These are phyloP conservation scores for Cataglyphis livida DNA, from an alignment of 2,888 invertebrate species.

Conservation along the genomic window DNA sequence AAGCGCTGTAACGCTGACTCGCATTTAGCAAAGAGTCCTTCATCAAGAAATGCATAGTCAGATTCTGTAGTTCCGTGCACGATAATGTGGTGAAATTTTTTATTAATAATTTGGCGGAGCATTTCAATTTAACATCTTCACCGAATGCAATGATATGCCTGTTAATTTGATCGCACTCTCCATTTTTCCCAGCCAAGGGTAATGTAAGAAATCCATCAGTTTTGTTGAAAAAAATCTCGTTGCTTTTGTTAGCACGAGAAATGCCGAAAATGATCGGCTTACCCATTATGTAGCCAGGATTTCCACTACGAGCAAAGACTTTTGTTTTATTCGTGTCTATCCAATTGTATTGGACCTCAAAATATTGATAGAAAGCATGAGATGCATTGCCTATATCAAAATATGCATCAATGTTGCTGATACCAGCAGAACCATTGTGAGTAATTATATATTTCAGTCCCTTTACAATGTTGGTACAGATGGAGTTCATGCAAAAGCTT, in stretches of 20 bases:
- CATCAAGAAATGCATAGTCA: constrained; percentile 77
- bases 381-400: constrained; percentile 84
- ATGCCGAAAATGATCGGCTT: constrained; percentile 88
- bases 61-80: constrained; percentile 81
- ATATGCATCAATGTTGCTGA: constrained; percentile 83
- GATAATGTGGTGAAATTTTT: constrained; percentile 78
- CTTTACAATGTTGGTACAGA: constrained; percentile 84
- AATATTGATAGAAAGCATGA: constrained; percentile 79
- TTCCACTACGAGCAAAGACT: constrained; percentile 88
- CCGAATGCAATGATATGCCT: constrained; percentile 80
- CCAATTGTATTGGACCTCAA: constrained; percentile 81
- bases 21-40: constrained; percentile 76
- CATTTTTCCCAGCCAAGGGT: constrained; percentile 76
- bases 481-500: constrained; percentile 75
- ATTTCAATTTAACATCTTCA: constrained; percentile 80
- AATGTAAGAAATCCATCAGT: constrained; percentile 80
- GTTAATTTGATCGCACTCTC: constrained; percentile 75
- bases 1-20: constrained; percentile 78
- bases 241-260: constrained; percentile 75
- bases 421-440: constrained; percentile 86
- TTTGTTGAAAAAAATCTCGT: constrained; percentile 73
- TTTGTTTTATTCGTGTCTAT: constrained; percentile 69
- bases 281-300: constrained; percentile 91
- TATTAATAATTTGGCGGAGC: constrained; percentile 74
- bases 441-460: constrained; percentile 83